Evolutionary conservation across 2,888 invertebrate genomes (phyloP).

Genomic region (Graphium colonna): DNA sequence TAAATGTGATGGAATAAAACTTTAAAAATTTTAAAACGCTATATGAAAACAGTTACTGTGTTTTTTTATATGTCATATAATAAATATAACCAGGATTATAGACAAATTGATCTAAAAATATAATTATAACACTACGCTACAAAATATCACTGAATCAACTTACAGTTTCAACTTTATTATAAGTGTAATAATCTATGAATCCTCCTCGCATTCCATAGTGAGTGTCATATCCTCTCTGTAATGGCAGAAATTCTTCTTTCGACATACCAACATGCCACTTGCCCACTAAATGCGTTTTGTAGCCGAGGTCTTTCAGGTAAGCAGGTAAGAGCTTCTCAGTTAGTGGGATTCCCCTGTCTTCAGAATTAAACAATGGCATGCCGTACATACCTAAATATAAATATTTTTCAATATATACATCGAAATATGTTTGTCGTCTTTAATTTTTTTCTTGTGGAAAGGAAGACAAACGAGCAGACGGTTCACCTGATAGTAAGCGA

Average conservation of each 20-base stretch:
- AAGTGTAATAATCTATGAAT: conserved; percentile 85
- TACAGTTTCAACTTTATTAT: conserved; percentile 64
- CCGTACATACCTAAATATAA: conserved; percentile 70
- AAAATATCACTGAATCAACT: too few relatives aligned
- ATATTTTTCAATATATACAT: neutral
- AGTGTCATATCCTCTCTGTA: conserved; percentile 87
- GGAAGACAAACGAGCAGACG: too few relatives aligned
- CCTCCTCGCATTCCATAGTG: conserved; percentile 90
- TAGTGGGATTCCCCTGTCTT: conserved; percentile 69
- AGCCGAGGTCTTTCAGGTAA: conserved; percentile 84
- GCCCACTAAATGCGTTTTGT: conserved; percentile 90
- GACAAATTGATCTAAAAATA: too few relatives aligned
- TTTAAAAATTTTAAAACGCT: too few relatives aligned
- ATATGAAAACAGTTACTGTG: too few relatives aligned
- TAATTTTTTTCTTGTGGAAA: too few relatives aligned
- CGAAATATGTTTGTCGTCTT: too few relatives aligned
- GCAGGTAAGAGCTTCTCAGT: conserved; percentile 81
- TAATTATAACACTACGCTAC: too few relatives aligned
- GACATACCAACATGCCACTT: conserved; percentile 96
- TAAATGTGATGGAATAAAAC: too few relatives aligned
- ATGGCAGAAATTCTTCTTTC: conserved; percentile 84
- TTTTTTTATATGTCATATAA: too few relatives aligned
- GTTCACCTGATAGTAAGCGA: too few relatives aligned
- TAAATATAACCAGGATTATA: too few relatives aligned
- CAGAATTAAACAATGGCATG: conserved; percentile 58